These are phyloP conservation scores for Drosophila vallismaia DNA, from an alignment of 2,888 invertebrate genomes.

Conservation along the genomic window DNA sequence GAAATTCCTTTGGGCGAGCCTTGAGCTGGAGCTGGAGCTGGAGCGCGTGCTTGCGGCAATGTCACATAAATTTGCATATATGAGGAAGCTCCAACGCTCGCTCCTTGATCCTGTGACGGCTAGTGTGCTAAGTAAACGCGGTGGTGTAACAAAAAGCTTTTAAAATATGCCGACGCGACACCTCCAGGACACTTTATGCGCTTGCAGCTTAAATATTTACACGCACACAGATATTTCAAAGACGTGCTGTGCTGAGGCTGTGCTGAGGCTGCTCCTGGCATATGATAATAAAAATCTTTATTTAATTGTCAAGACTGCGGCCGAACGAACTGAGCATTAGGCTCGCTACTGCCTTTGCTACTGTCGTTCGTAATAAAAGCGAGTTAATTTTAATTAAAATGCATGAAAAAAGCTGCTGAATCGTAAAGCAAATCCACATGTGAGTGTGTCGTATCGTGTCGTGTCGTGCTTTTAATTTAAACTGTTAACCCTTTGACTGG, in stretches of 20 bases:
- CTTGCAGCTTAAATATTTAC: constrained; percentile 80
- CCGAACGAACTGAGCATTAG: constrained; percentile 57
- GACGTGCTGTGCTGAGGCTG: constrained; percentile 10
- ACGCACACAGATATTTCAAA: constrained; percentile 42
- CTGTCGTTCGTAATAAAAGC: constrained; percentile 72
- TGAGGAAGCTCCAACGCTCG: constrained; percentile 35
- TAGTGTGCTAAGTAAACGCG: constrained; percentile 70
- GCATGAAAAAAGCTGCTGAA: constrained; percentile 73
- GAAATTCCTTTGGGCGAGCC: constrained; percentile 76
- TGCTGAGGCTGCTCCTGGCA: constrained; percentile 28
- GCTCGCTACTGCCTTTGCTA: constrained; percentile 5
- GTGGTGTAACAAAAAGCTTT: constrained; percentile 78
- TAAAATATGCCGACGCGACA: constrained; percentile 82
- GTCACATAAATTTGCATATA: constrained; percentile 72
- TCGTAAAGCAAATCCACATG: constrained; percentile 57
- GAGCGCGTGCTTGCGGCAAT: constrained; percentile 71
- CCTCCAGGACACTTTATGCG: constrained; percentile 76
- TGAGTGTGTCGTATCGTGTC: constrained; percentile 36
- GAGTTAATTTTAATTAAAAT: constrained; percentile 79
- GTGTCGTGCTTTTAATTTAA: constrained; percentile 61
- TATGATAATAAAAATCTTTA: constrained; percentile 76
- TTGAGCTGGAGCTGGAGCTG: constrained; percentile 66
- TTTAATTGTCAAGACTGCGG: constrained; percentile 79
- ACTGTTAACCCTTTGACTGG: constrained; percentile 74
- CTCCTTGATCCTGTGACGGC: constrained; percentile 7